A percentile compares a stretch with the other conserved stretches of the same genome.
Evolutionary conservation across 2,797 vertebrate genomes (phyloP).

Genomic region (Enteromius treurensis): DNA sequence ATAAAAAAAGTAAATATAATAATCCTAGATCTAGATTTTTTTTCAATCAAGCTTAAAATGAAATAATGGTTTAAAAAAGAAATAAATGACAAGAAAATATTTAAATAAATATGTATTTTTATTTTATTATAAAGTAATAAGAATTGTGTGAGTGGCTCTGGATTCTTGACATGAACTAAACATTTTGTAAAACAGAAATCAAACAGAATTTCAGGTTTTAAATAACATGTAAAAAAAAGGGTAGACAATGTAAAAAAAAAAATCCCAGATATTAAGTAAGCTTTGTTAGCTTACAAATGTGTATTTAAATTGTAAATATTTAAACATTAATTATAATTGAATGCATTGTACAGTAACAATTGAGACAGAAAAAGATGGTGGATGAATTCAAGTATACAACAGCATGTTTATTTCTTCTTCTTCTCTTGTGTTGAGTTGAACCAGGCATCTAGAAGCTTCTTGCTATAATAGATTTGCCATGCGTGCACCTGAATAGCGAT

Average conservation of each 20-base stretch:
- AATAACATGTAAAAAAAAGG: background rate
- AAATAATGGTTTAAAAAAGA: too few relatives aligned
- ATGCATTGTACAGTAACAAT: constrained; percentile 39
- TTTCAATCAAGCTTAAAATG: too few relatives aligned
- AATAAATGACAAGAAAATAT: background rate
- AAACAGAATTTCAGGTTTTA: background rate
- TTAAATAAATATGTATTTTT: constrained; percentile 2
- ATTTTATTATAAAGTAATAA: background rate
- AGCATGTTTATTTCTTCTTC: constrained; percentile 87
- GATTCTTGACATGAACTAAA: background rate
- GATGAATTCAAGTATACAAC: constrained; percentile 40
- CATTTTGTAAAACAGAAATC: background rate
- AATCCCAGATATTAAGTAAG: background rate
- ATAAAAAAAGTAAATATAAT: background rate
- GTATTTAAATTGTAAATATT: constrained; percentile 7
- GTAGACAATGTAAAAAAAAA: background rate
- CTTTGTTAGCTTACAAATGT: background rate
- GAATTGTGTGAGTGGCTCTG: background rate
- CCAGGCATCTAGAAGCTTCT: constrained; percentile 98
- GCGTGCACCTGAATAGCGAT: constrained; percentile 92
- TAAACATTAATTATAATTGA: constrained; percentile 33
- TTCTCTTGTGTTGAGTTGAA: constrained; percentile 96
- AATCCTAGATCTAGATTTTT: too few relatives aligned
- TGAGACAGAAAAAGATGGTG: constrained; percentile 45
- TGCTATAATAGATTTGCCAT: constrained; percentile 98